Conservation (phyloP, 2,888 invertebrate genomes). For the Dryobotodes eremita region DNA sequence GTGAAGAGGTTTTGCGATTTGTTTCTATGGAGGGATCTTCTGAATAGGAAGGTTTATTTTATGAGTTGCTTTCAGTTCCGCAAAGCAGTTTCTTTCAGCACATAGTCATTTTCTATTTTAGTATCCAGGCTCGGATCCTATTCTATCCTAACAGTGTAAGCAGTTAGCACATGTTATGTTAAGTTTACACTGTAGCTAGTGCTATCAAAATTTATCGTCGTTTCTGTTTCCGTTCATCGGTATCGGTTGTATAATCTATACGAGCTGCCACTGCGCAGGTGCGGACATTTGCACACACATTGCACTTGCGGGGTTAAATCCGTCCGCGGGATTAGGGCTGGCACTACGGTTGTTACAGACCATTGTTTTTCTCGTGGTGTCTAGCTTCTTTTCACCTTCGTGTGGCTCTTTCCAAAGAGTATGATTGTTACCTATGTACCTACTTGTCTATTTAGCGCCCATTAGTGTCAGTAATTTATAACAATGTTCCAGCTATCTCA, state of each 20-base stretch:
- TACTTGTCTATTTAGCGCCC: too few species aligned
- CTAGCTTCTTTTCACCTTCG: neutral
- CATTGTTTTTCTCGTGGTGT: neutral
- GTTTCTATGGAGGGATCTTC: neutral
- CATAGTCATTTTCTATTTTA: neutral
- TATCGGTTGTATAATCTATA: constrained; percentile 55
- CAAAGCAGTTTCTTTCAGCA: neutral
- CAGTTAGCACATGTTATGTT: constrained; percentile 34
- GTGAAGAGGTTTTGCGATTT: neutral
- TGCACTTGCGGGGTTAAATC: constrained; percentile 56
- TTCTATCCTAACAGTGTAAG: constrained; percentile 16
- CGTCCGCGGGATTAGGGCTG: constrained; percentile 32
- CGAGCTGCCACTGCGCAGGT: constrained; percentile 42
- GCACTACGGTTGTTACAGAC: neutral
- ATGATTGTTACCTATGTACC: too few species aligned
- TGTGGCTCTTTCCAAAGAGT: neutral
- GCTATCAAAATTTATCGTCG: constrained; percentile 51
- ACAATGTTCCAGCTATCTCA: too few species aligned
- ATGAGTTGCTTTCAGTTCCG: neutral
- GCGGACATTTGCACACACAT: constrained; percentile 52
- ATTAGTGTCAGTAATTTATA: too few species aligned
- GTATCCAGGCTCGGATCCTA: neutral
- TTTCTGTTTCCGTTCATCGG: constrained; percentile 49
- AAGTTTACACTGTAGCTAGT: constrained; percentile 16
- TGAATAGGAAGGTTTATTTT: neutral